These are phyloP conservation scores for Pseudococcus longispinus DNA, from an alignment of 2,888 invertebrate species.

Conservation along the genomic window DNA sequence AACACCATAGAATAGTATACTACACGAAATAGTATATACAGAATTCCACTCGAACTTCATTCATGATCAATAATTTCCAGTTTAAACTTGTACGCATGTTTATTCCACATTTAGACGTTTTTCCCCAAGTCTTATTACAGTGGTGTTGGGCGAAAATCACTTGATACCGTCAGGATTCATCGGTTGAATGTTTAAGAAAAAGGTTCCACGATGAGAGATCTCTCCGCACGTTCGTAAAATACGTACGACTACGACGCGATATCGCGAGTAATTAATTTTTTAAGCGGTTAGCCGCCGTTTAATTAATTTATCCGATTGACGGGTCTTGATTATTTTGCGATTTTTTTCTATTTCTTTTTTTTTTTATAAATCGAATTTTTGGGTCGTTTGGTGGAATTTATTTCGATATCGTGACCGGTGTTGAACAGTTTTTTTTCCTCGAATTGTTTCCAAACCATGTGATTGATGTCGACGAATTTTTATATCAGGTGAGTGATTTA, in stretches of 20 bases:
- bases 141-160: conserved; percentile 27
- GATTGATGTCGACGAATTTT: neutral
- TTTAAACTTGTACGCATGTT: conserved; percentile 55
- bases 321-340: neutral
- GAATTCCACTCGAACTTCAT: conserved; percentile 55
- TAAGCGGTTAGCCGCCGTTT: neutral
- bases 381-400: neutral
- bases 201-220: conserved; percentile 28
- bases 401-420: neutral
- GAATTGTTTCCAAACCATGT: neutral
- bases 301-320: conserved; percentile 7
- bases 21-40: neutral
- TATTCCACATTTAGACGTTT: conserved; percentile 48
- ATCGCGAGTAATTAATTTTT: conserved; percentile 33
- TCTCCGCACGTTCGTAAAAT: neutral
- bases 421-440: neutral
- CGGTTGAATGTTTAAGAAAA: conserved; percentile 7
- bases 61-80: conserved; percentile 56
- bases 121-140: conserved; percentile 39
- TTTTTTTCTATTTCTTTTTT: neutral
- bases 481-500: neutral
- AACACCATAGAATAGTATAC: neutral
- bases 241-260: conserved; percentile 10
- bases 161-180: conserved; percentile 46
- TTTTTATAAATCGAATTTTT: neutral